Evolutionary conservation across 35 echinoderm and acorn worm genomes (phyloP).

Genomic region (Lytechinus variegatus): DNA sequence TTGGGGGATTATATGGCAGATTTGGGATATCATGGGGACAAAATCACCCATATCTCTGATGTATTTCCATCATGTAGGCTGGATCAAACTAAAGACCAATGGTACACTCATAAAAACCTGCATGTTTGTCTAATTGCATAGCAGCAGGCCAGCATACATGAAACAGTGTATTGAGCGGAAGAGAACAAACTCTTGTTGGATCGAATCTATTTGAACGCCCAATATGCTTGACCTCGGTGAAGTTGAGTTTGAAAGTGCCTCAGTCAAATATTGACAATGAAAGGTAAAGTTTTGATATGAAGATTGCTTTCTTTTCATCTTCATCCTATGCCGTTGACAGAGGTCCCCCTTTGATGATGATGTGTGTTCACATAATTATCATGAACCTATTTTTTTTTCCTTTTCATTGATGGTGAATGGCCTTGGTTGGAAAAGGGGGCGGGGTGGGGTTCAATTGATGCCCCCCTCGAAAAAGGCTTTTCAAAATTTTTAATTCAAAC

Average conservation of each 20-base stretch:
- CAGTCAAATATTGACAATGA: constrained; percentile 11
- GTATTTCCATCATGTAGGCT: too few species aligned
- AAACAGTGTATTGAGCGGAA: background rate
- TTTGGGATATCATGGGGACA: too few species aligned
- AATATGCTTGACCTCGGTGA: background rate
- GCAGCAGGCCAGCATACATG: background rate
- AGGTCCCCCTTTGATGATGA: background rate
- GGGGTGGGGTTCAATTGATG: too few species aligned
- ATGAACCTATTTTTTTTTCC: background rate
- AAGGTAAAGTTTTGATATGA: constrained; percentile 20
- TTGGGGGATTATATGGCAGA: too few species aligned
- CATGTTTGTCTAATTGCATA: background rate
- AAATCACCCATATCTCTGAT: too few species aligned
- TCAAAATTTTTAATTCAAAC: too few species aligned
- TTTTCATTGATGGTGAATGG: too few species aligned
- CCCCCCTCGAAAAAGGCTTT: too few species aligned
- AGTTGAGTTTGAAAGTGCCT: background rate
- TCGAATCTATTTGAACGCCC: background rate
- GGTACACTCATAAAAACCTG: background rate
- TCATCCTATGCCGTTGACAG: background rate
- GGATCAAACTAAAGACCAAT: background rate
- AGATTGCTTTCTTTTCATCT: background rate
- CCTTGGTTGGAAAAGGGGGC: too few species aligned
- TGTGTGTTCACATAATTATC: background rate
- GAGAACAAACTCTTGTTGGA: background rate